Base-by-base conservation (phyloP, 2,797 vertebrate genomes). In the Limosa lapponica region DNA sequence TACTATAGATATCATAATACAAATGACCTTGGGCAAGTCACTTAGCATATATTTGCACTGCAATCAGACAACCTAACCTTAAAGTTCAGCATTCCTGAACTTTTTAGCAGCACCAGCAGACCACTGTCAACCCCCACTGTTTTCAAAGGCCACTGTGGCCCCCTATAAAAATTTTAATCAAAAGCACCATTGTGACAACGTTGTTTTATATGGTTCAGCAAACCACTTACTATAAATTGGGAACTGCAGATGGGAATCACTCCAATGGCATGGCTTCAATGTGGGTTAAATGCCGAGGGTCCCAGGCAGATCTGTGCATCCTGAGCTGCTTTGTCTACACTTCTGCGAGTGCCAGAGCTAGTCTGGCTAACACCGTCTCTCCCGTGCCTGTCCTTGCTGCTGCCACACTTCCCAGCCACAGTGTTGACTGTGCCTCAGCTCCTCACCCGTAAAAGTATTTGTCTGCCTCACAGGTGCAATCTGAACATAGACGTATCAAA, bases 31-130 rank as follows among this genome's bases (percentile, higher is more conserved):
- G 96, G 95, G 95, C 95, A 96, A 95, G 95, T 97, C 95, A 95
- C 93, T 97, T 96, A 93, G 96, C 92, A 96, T 97, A 96, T 97
- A 97, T 97, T 96, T 97, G 95, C 96, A 96, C 95, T 92, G 93
- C 95, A 96, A 92, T 96, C 93, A 97, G 95, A 96, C 96, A 96
- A 95, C 86, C 92, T 96, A 97, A 96, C 93, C 92, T 96, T 96
- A 96, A 96, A 95, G 95, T 96, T 96, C 92, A 96, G 95, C 95
- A 96, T 96, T 96, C 95, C 89, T 96, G 93, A 95, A 96, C 96
- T 82, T 97, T 95, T 85, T 87, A 95, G 93, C 74, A 95, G 90
- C 74, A 94, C 89, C 78, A 96, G 51, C 81, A 89, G 86, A 90
- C 91, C 88, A 95, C 83, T 96, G 81, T 96, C 94, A 96, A 96